Conservation (phyloP, 2,113 vertebrate genomes). For the Erythrolamprus reginae region DNA sequence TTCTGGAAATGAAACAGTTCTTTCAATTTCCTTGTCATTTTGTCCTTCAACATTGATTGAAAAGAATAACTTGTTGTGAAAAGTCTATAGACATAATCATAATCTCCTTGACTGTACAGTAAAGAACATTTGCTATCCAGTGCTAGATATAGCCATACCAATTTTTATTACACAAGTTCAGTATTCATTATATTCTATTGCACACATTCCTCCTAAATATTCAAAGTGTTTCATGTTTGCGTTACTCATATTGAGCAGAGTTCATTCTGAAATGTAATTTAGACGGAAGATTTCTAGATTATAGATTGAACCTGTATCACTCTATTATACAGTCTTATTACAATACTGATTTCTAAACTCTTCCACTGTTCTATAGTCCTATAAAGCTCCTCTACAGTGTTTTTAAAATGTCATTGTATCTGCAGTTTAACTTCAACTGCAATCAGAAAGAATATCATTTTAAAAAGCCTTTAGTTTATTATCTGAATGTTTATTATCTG, state of each 20-base stretch:
- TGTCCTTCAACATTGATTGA: neutral
- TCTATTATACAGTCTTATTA: neutral
- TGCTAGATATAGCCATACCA: neutral
- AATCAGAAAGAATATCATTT: neutral
- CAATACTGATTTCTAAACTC: neutral
- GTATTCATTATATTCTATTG: neutral
- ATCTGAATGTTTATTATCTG: neutral
- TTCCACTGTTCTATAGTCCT: neutral
- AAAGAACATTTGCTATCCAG: neutral
- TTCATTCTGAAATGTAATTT: neutral
- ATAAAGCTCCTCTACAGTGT: no score
- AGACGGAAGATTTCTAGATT: neutral
- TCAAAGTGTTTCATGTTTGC: neutral
- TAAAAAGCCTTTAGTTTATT: neutral
- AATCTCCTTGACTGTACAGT: neutral
- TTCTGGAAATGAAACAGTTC: neutral
- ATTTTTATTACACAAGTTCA: neutral
- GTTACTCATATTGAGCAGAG: neutral
- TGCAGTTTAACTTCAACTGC: neutral
- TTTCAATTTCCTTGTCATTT: neutral
- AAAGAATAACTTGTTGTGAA: neutral
- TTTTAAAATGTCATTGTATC: neutral
- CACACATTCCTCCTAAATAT: neutral
- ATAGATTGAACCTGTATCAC: neutral
- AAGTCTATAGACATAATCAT: neutral